A percentile compares a stretch with the other conserved stretches of the same genome.
Evolutionary conservation across 1,140 invertebrate genomes (phyloP).

Genomic region (Archegozetes longisetosus): DNA sequence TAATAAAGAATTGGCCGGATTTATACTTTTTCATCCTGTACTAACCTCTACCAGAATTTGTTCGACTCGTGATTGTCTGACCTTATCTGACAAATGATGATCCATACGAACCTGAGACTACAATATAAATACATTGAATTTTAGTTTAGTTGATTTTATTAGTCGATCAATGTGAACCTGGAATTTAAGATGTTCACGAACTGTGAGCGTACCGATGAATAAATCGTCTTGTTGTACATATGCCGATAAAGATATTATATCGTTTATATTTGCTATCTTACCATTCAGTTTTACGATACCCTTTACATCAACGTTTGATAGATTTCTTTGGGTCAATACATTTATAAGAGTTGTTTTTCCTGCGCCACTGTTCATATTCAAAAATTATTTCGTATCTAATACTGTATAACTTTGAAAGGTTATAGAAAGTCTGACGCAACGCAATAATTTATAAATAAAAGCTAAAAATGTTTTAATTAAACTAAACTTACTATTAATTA

Average conservation of each 20-base stretch:
- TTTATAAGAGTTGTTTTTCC: slow-evolving; percentile 92
- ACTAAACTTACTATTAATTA: background rate
- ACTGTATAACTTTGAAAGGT: background rate
- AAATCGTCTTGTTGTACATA: slow-evolving; percentile 91
- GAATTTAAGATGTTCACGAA: slow-evolving; percentile 72
- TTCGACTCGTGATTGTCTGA: slow-evolving; percentile 64
- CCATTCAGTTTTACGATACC: slow-evolving; percentile 54
- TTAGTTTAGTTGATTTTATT: no score
- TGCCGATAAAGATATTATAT: slow-evolving; percentile 44
- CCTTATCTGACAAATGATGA: slow-evolving; percentile 47
- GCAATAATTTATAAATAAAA: background rate
- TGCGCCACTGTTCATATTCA: slow-evolving; percentile 40
- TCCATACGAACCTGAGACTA: slow-evolving; percentile 88
- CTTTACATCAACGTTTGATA: slow-evolving; percentile 46
- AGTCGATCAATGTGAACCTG: no score
- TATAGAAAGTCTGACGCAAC: background rate
- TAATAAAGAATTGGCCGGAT: background rate
- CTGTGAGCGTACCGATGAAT: slow-evolving; percentile 83
- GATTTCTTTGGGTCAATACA: slow-evolving; percentile 60
- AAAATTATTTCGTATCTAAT: no score
- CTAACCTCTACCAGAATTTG: slow-evolving; percentile 71
- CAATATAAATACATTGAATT: no score
- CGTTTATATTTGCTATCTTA: slow-evolving; percentile 32
- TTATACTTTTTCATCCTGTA: slow-evolving; percentile 15
- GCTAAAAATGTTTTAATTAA: background rate